These are phyloP conservation scores for Ptilonorhynchus violaceus DNA, from an alignment of 2,113 vertebrate species.

Conservation along the genomic window DNA sequence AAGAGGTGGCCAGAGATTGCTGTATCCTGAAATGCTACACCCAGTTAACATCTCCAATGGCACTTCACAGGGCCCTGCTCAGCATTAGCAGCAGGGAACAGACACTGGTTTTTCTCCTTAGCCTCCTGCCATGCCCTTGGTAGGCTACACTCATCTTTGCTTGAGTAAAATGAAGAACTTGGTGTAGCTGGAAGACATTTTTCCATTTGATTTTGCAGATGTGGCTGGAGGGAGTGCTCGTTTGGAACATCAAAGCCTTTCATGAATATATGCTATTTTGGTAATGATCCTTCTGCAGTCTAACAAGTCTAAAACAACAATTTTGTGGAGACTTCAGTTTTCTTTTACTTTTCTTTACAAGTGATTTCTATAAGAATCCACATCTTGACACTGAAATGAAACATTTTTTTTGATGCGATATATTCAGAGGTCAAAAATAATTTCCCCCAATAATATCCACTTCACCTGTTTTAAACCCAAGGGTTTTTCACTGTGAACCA, in stretches of 20 bases:
- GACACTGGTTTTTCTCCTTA: not conserved
- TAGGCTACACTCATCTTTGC: not conserved
- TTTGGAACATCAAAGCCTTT: slow-evolving; percentile 20
- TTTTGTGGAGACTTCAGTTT: not conserved
- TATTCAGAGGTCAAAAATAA: not conserved
- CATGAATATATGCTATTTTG: not conserved
- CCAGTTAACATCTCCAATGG: accelerated
- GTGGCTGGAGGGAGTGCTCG: not conserved
- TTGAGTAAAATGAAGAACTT: not conserved
- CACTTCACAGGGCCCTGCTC: not conserved
- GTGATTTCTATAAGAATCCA: not conserved
- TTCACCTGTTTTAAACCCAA: not conserved
- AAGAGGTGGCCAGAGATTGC: not conserved
- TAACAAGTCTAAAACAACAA: not conserved
- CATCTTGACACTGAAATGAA: not conserved
- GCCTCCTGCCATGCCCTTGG: not conserved
- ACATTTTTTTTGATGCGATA: not conserved
- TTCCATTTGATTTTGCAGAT: not conserved
- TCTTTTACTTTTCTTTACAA: not conserved
- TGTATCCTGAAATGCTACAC: not conserved
- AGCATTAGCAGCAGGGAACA: not conserved
- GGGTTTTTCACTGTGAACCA: not conserved
- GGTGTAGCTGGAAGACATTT: not conserved
- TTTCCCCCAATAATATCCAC: not conserved
- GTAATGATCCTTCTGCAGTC: not conserved